Base-by-base conservation (phyloP, 2,797 vertebrate species). In the Champsocephalus gunnari region DNA sequence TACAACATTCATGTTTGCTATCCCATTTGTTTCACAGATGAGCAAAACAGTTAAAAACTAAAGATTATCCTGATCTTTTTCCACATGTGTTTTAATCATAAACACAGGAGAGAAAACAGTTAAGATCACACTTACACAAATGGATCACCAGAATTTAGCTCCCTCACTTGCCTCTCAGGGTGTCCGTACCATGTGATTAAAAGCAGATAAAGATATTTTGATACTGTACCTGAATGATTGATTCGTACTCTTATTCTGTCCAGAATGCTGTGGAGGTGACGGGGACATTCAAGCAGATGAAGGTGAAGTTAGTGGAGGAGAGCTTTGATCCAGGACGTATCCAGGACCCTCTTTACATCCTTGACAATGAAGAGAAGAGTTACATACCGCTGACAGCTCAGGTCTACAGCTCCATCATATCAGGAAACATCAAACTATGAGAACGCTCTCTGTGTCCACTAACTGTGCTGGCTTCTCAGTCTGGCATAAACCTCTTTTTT, bases 251-350 rank as follows among this genome's bases (percentile, higher is more conserved):
- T 12, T 43, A 10, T 16, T n/a, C 7, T 32, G 5, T 53, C 9
- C 38, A 94, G 94, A 91, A 72, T 19, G 72, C 77, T 0, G 78
- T 94, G 71, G 89, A 92, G 81, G 72, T 94, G 66, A 95, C 93
- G 0, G 92, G 88, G 63, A 97, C 96, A 19, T 97, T 95, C 85
- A 98, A 97, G 80, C 94, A 97, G 74, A 83, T 93, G 79, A 96
- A 98, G 89, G 69, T 92, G 78, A 95, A 92, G 67, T 86, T 97
- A n/a, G 89, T 94, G 76, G 88, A 95, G 60, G 92, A 97, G 77
- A 94, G 94, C 21, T 97, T 96, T 63, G 90, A 96, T 68, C 95
- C 95, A 17, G 69, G 83, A 24, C 49, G 82, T 57, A 78, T 97
- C 82, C 88, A 82, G 83, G 96, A 97, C 56, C 77, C 63, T 38